Conservation (phyloP, 1,140 invertebrate genomes). For the Musca vetustissima region DNA sequence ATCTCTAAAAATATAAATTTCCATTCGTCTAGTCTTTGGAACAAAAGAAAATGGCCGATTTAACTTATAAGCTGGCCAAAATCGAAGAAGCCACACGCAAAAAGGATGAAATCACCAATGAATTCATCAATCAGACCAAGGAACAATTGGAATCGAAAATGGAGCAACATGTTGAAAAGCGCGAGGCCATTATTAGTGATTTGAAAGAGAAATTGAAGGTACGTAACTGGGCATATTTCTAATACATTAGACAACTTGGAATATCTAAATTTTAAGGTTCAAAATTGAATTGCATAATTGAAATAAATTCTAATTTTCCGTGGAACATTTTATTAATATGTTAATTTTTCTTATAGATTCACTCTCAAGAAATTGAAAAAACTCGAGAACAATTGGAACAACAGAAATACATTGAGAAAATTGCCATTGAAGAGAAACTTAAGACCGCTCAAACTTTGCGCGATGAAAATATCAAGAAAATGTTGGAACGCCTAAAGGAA, state of each 20-base stretch:
- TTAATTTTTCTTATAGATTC: slow-evolving; percentile 54
- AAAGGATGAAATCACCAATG: slow-evolving; percentile 80
- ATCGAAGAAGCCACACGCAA: slow-evolving; percentile 89
- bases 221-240: slow-evolving; percentile 61
- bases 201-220: slow-evolving; percentile 85
- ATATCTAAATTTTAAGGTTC: no score
- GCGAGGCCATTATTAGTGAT: slow-evolving; percentile 84
- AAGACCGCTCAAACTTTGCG: slow-evolving; percentile 79
- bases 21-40: slow-evolving; percentile 69
- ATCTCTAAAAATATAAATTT: not conserved
- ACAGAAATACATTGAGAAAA: slow-evolving; percentile 79
- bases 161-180: slow-evolving; percentile 82
- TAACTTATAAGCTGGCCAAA: slow-evolving; percentile 79
- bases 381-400: slow-evolving; percentile 76
- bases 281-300: not conserved
- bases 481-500: slow-evolving; percentile 84
- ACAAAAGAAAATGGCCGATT: slow-evolving; percentile 77
- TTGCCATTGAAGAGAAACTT: slow-evolving; percentile 82
- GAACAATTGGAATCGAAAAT: slow-evolving; percentile 88
- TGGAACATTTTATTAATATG: slow-evolving; percentile 35
- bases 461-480: slow-evolving; percentile 84
- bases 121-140: slow-evolving; percentile 80
- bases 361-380: slow-evolving; percentile 82
- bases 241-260: no score
- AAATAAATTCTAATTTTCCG: not conserved